Evolutionary conservation across 2,113 vertebrate species (phyloP), one percentile per base, ranked within the genome.

Genomic region (Cavia porcellus): DNA sequence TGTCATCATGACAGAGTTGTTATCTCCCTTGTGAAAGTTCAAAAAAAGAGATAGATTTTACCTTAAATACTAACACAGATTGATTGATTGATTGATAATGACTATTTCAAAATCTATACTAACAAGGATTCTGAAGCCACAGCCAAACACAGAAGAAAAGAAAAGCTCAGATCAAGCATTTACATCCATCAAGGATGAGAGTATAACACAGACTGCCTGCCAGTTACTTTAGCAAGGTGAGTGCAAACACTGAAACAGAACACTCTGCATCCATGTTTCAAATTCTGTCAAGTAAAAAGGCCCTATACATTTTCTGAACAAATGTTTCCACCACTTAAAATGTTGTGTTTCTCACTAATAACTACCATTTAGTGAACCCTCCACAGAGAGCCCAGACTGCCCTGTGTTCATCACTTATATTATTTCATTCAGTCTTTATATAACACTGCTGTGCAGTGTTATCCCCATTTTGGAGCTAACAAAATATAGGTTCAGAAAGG

Each of bases 401-500:
- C 30, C 47, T 68, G 62, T 59, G 14, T 57, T 61, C 32, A 47
- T 50, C 50, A 95, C 50, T 89, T 61, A 62, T 3, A 55, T 70
- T 80, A 45, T 55, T 93, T 77, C 62, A 68, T 70, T 94, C 75
- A 62, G 2, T 96, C 66, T 91, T 70, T 86, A 47, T 75, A 89
- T 42, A 68, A 93, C 59, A 68, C 52, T 82, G 47, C 38, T 42
- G 93, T 20, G 55, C 25, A 89, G 42, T 59, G 25, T 45, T 89
- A 83, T 57, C 64, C 75, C 80, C 80, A 93, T 84, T 80, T 89
- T 86, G 35, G 5, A 86, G 52, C 89, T 66, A 59, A 96, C 77
- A 88, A 90, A 72, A 96, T 68, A 79, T 3, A 93, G 25, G 70
- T 92, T 88, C 80, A 80, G 17, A 84, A 95, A 94, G 86, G 70